These are phyloP conservation scores for Ceratitis capitata DNA, from an alignment of 1,140 invertebrate genomes.

Conservation along the genomic window DNA sequence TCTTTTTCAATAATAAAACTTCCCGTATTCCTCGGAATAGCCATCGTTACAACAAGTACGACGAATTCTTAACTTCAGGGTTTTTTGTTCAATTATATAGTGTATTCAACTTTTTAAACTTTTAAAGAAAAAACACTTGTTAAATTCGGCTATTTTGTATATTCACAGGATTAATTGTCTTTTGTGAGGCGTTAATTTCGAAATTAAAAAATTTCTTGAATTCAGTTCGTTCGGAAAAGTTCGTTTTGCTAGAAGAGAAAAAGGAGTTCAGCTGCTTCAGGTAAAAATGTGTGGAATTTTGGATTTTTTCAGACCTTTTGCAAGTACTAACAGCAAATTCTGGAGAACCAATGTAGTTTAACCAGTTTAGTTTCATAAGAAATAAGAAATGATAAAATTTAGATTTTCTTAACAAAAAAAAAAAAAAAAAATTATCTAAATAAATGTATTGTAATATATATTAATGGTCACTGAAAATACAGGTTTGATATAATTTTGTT, in stretches of 20 bases:
- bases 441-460: too few species aligned
- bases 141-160: not conserved
- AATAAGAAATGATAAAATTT: too few species aligned
- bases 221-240: slow-evolving; percentile 32
- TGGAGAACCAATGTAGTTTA: too few species aligned
- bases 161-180: slow-evolving; percentile 34
- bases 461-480: too few species aligned
- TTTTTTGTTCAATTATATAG: slow-evolving; percentile 7
- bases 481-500: too few species aligned
- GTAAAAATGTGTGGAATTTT: too few species aligned
- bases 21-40: too few species aligned
- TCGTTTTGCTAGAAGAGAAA: slow-evolving; percentile 28
- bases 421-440: too few species aligned
- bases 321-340: too few species aligned
- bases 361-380: too few species aligned
- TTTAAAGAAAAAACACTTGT: slow-evolving; percentile 4
- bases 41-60: not conserved
- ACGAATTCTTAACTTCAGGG: not conserved
- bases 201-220: slow-evolving; percentile 18
- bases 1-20: not conserved
- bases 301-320: too few species aligned
- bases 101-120: not conserved
- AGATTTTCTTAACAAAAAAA: too few species aligned
- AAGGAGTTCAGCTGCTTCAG: slow-evolving; percentile 32
- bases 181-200: not conserved